These are phyloP conservation scores for Chymomyza procnemis DNA, from an alignment of 2,888 invertebrate species.

Conservation along the genomic window DNA sequence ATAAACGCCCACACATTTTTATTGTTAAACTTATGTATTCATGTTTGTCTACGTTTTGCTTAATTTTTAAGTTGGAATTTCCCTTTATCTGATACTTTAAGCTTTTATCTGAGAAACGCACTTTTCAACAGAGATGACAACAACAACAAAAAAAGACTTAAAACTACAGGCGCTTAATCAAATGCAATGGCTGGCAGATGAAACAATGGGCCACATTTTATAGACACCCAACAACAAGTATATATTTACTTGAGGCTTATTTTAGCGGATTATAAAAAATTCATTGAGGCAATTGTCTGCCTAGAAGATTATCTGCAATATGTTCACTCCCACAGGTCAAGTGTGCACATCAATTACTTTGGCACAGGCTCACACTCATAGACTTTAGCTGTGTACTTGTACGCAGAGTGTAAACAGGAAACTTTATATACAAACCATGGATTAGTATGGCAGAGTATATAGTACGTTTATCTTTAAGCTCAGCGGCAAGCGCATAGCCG, in stretches of 20 bases:
- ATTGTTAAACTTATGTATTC: background rate
- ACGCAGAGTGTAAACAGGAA: slow-evolving; percentile 21
- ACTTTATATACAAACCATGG: slow-evolving; percentile 16
- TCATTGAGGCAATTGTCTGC: slow-evolving; percentile 74
- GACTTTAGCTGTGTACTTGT: background rate
- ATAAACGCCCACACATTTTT: slow-evolving; percentile 39
- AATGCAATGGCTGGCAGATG: slow-evolving; percentile 44
- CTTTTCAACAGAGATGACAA: slow-evolving; percentile 8
- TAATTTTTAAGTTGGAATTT: slow-evolving; percentile 28
- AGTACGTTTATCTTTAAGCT: no score
- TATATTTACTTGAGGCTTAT: slow-evolving; percentile 31
- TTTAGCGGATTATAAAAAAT: slow-evolving; percentile 66
- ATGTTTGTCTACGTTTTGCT: background rate
- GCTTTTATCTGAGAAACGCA: slow-evolving; percentile 36
- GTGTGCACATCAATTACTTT: slow-evolving; percentile 77
- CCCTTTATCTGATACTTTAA: slow-evolving; percentile 14
- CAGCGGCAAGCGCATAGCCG: background rate
- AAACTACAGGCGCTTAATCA: slow-evolving; percentile 51
- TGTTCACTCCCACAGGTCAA: slow-evolving; percentile 77
- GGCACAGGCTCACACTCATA: slow-evolving; percentile 67
- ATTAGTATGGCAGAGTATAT: background rate
- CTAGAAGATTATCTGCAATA: slow-evolving; percentile 76
- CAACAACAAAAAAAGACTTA: slow-evolving; percentile 46
- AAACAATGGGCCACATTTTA: slow-evolving; percentile 67
- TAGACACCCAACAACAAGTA: slow-evolving; percentile 39